Base-by-base conservation (phyloP, 1,140 invertebrate species). In the Pteromalus puparum region DNA sequence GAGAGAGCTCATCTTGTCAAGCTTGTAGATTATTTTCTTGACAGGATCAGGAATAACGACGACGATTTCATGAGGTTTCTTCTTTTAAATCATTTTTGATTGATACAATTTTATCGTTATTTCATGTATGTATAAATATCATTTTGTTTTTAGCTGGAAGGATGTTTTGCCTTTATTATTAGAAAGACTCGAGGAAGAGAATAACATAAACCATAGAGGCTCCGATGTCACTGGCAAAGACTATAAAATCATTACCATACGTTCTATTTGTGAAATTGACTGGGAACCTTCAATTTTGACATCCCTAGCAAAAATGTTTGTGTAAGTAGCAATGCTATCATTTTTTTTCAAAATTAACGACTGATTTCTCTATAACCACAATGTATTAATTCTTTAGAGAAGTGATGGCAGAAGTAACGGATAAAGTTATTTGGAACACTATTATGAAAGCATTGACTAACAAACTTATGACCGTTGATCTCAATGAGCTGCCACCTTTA, bases 231-330 rank as follows among this genome's bases (percentile, higher is more conserved):
- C 90, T 78, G 94, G 94, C 6, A 70, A 75, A 24, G 91, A 93
- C 82, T 94, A 92, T 78, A 94, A 94, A 88, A 90, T 90, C 24
- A 81, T 88, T n/a, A 90, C 94, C 0, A 87, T 94, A 7, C 90
- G 91, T 85, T 80, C 90, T 10, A 92, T 94, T 72, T 93, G 91
- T 80, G 89, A 88, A 68, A 87, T 85, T 72, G 78, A 89, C 15
- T 94, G 93, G 91, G 82, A 93, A 7, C 68, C 88, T 13, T 84
- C 87, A 46, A 90, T 93, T 84, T 82, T 93, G 21, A 91, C 93
- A 46, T 89, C 93, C 6, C 83, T 94, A 1, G 91, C 93, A 24
- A 90, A 91, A 86, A 94, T 94, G 93, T 94, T 94, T 83, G 91
- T 91, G 93, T 93, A 90, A 88, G 85, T 73, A 77, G 34, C 10